These are phyloP conservation scores for Percopsis transmontana DNA, from an alignment of 2,113 vertebrate species.

Conservation along the genomic window DNA sequence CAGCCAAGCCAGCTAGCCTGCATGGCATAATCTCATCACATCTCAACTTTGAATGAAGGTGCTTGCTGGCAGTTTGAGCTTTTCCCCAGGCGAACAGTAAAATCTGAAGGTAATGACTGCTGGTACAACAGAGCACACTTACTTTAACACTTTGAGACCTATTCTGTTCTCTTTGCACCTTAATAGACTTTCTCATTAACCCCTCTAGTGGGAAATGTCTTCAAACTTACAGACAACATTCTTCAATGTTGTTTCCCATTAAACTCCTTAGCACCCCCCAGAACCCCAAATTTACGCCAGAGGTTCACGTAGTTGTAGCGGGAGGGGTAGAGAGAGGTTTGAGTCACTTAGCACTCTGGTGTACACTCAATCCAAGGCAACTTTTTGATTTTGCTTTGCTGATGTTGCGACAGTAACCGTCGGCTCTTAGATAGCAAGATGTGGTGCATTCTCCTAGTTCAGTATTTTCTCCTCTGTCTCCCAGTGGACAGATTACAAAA, in stretches of 20 bases:
- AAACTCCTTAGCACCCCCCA: no score
- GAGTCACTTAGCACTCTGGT: no score
- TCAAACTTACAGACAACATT: neutral
- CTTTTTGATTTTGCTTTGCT: no score
- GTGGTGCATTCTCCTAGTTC: neutral
- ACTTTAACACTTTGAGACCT: neutral
- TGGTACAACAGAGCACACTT: neutral
- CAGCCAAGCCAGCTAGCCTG: slow-evolving; percentile 42
- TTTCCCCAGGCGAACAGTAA: neutral
- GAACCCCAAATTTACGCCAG: no score
- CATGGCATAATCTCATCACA: slow-evolving; percentile 31
- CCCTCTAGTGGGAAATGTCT: neutral
- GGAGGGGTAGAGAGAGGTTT: no score
- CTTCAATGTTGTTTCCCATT: no score
- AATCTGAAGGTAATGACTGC: neutral
- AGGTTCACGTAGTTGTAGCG: no score
- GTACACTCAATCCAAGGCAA: no score
- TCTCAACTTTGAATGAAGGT: slow-evolving; percentile 39
- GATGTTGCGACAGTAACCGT: no score
- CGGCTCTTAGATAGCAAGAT: neutral
- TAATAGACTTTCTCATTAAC: neutral
- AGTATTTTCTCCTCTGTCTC: neutral
- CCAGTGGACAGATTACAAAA: neutral
- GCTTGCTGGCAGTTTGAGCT: neutral
- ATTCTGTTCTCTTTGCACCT: neutral